Percentiles rank a stretch among this genome's conserved stretches.
Conservation (phyloP, 2,113 vertebrate species). For the Machaerirhynchus nigripectus region DNA sequence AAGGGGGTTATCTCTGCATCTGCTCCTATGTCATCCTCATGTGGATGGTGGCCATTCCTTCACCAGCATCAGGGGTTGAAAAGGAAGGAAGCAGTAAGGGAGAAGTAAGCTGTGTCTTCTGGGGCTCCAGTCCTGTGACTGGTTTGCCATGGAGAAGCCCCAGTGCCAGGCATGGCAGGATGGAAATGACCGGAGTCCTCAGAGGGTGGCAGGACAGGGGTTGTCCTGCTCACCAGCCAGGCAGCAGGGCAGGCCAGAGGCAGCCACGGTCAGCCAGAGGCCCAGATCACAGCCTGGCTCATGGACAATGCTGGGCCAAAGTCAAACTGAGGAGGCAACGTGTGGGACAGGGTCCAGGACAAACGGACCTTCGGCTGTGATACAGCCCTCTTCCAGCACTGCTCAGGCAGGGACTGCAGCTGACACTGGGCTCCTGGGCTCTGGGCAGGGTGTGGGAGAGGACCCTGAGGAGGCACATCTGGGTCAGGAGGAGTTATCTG, state of each 20-base stretch:
- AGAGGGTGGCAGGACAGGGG: not conserved
- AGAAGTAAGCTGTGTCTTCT: not conserved
- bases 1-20: not conserved
- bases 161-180: not conserved
- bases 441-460: not conserved
- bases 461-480: not conserved
- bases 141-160: not conserved
- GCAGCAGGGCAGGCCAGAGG: not conserved
- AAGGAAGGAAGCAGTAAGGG: not conserved
- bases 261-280: not conserved
- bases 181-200: no score
- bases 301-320: not conserved
- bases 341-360: not conserved
- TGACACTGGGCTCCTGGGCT: not conserved
- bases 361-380: not conserved
- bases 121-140: not conserved
- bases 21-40: not conserved
- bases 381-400: not conserved
- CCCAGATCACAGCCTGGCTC: not conserved
- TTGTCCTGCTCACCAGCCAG: not conserved
- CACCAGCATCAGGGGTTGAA: rapidly evolving
- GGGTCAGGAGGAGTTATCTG: rapidly evolving
- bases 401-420: not conserved
- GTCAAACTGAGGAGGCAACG: not conserved
- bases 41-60: not conserved